Evolutionary conservation across 2,797 vertebrate genomes (phyloP), one percentile per base, ranked within the genome.

Genomic region (Pogoniulus pusillus): DNA sequence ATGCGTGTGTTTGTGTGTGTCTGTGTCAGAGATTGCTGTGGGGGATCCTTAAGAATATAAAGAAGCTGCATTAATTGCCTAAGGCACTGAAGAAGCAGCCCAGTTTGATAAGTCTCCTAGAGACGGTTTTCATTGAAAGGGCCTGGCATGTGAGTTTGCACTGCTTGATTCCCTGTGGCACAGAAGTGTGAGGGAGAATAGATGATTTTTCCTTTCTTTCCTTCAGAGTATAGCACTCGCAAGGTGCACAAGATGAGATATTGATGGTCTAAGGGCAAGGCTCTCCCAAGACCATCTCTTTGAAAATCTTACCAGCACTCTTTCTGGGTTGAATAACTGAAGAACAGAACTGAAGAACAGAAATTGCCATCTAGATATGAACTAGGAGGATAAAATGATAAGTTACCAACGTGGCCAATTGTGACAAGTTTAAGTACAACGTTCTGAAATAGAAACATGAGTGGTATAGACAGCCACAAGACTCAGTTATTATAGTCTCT

Each of bases 41-140:
- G 68, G 7, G n/a, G 8, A 70, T 54, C 54, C 39, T 68, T 76
- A 54, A 47, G 45, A 89, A 58, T 64, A 30, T 43, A 82, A 92
- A 87, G n/a, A 83, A 78, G 16, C 59, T 83, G 49, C 57, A 53
- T 43, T 87, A 85, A 73, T 83, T 83, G 77, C 82, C 65, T 90
- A 73, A 84, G 71, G 80, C 85, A 45, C 18, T 59, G 53, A 51
- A 93, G 63, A 63, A 57, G 29, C 39, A 93, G 43, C 27, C 58
- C 29, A 27, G 53, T 81, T 63, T 83, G 66, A 27, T 66, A 77
- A 70, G 15, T 47, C 43, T 89, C 45, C 16, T 58, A 37, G 39
- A 68, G 64, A 72, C 0, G 0, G 8, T 83, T 89, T 66, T 66
- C 39, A 54, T 45, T 71, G 64, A 82, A 86, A 86, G 49, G 10